These are phyloP conservation scores for Buphagus erythrorhynchus DNA, from an alignment of 2,797 vertebrate genomes.

Conservation along the genomic window DNA sequence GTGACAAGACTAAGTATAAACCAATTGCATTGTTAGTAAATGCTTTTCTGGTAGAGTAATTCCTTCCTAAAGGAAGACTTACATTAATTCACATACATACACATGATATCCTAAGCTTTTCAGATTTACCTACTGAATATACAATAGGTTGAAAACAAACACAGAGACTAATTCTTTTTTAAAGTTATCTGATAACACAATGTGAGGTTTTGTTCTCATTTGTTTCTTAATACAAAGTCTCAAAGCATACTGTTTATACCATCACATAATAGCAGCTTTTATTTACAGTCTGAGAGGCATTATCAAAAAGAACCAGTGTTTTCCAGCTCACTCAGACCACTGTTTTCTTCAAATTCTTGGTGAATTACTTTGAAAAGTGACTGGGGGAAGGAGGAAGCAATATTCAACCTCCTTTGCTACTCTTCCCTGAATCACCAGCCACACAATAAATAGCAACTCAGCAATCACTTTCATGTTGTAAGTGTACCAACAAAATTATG, in stretches of 20 bases:
- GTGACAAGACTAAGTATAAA: not conserved
- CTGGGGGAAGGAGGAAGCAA: not conserved
- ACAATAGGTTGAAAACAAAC: conserved; percentile 31
- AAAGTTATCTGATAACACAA: conserved; percentile 32
- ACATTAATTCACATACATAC: not conserved
- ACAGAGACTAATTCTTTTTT: not conserved
- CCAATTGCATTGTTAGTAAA: not conserved
- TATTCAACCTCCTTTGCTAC: not conserved
- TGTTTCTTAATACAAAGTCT: conserved; percentile 25
- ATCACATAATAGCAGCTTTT: conserved; percentile 13
- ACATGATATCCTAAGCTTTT: not conserved
- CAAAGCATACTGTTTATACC: conserved; percentile 42
- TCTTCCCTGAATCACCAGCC: not conserved
- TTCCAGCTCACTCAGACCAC: not conserved
- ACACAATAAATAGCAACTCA: not conserved
- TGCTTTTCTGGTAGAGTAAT: not conserved
- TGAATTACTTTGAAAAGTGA: not conserved
- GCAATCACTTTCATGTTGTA: not conserved
- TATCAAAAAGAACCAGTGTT: conserved; percentile 12
- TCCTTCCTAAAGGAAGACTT: not conserved
- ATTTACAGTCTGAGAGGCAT: conserved; percentile 20
- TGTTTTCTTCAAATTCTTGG: not conserved
- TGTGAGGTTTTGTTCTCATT: conserved; percentile 24
- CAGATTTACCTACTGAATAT: conserved; percentile 25
- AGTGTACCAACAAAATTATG: not conserved